These are phyloP conservation scores for Myzus persicae DNA, from an alignment of 1,140 invertebrate species.

Conservation along the genomic window DNA sequence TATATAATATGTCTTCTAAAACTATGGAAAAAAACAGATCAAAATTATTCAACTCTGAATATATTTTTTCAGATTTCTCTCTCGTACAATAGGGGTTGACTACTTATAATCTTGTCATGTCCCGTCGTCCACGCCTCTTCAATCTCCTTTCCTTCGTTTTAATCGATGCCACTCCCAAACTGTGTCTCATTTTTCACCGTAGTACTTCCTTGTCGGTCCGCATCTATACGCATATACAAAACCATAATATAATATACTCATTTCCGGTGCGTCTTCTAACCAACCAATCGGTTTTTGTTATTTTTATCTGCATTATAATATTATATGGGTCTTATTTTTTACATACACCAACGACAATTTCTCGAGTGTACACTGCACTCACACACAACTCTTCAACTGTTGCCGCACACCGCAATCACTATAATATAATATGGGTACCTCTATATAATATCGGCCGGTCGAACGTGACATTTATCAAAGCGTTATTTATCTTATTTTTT, in stretches of 20 bases:
- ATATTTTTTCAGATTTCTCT: slow-evolving; percentile 37
- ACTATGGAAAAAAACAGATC: not conserved
- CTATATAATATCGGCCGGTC: slow-evolving; percentile 25
- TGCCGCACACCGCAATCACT: not conserved
- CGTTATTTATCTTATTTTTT: slow-evolving; percentile 49
- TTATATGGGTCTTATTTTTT: slow-evolving; percentile 5
- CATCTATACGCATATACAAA: not conserved
- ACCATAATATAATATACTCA: not conserved
- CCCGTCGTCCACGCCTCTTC: slow-evolving; percentile 45
- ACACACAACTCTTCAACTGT: not conserved
- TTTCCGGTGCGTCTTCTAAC: slow-evolving; percentile 34
- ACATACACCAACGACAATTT: not conserved
- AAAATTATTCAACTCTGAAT: slow-evolving; percentile 20
- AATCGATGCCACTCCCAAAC: slow-evolving; percentile 51
- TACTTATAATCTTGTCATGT: slow-evolving; percentile 32
- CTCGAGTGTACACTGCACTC: not conserved
- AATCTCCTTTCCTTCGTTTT: slow-evolving; percentile 43
- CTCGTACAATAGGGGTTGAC: slow-evolving; percentile 46
- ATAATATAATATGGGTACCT: not conserved
- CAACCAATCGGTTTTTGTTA: slow-evolving; percentile 17
- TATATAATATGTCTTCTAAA: not conserved
- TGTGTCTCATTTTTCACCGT: slow-evolving; percentile 9
- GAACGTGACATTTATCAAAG: slow-evolving; percentile 50
- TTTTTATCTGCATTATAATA: not conserved
- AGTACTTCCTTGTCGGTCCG: slow-evolving; percentile 21